Evolutionary conservation across 2,113 vertebrate genomes (phyloP), one percentile per base, ranked within the genome.

Genomic region (Alligator mississippiensis): DNA sequence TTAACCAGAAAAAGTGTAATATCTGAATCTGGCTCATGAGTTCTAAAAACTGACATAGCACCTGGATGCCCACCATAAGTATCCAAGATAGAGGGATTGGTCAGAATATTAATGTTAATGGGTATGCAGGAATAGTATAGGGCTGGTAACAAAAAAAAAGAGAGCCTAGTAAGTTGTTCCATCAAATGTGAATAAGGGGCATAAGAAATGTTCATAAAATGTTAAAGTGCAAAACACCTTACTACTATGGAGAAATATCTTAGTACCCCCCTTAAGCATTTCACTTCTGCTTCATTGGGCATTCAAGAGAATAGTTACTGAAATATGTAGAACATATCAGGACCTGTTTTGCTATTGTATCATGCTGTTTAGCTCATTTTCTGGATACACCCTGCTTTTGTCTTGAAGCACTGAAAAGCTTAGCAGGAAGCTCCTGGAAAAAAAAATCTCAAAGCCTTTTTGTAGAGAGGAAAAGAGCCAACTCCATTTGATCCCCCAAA

Each of bases 381-480:
- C 21, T 75, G 59, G 58, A 80, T 63, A 38, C 54, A 5, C 15
- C 24, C 70, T 14, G 14, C 63, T 10, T 76, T 81, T 72, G 30
- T 54, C 88, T 64, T 80, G 9, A 84, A 74, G 58, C 11, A 75
- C 17, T 87, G 60, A 63, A 88, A 83, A 86, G 27, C 90, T n/a
- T 54, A 82, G 19, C 11, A 60, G 70, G 17, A 82, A 84, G 22
- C 86, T 11, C 5, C 70, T 85, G 13, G 66, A 72, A 58, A 13
- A 27, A 62, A 74, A 96, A 93, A 84, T 58, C 24, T 54, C 16
- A 84, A 91, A 90, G 17, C 25, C 10, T 66, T 93, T 94, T 18
- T 89, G 57, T 75, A 77, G 57, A 57, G 70, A 87, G 87, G 55
- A 89, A 78, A 62, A 78, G 87, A 92, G 64, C 16, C 15, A 1